Evolutionary conservation across 2,113 vertebrate species (phyloP).

Genomic region (Mastomys natalensis): DNA sequence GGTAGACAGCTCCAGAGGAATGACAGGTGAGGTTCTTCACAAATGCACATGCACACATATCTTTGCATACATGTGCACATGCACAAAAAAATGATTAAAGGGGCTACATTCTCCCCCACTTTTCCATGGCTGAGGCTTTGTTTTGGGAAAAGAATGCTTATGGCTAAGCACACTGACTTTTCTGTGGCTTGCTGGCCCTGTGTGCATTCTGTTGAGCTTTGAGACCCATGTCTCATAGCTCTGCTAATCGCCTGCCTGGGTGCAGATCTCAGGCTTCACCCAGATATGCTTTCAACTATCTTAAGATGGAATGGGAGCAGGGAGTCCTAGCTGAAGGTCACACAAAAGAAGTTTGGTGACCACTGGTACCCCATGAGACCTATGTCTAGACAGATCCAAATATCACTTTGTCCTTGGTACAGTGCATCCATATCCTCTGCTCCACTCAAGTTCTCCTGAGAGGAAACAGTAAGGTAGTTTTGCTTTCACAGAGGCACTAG

Average conservation of each 20-base stretch:
- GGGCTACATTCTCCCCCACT: background rate
- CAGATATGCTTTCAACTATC: background rate
- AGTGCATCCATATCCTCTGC: background rate
- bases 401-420: background rate
- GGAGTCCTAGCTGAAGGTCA: background rate
- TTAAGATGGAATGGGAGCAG: background rate
- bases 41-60: background rate
- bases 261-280: background rate
- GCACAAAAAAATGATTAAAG: background rate
- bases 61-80: background rate
- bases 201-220: background rate
- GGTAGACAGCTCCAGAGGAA: background rate
- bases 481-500: background rate
- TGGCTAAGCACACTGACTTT: background rate
- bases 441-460: background rate
- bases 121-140: background rate
- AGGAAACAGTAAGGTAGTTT: background rate
- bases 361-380: background rate
- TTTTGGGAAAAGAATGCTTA: background rate
- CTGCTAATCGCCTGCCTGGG: background rate
- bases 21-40: background rate
- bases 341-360: background rate
- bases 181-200: background rate
- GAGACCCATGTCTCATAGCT: background rate
- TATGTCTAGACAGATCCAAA: background rate